Base-by-base conservation (phyloP, 1,140 invertebrate genomes). In the Meloidogyne hapla region DNA sequence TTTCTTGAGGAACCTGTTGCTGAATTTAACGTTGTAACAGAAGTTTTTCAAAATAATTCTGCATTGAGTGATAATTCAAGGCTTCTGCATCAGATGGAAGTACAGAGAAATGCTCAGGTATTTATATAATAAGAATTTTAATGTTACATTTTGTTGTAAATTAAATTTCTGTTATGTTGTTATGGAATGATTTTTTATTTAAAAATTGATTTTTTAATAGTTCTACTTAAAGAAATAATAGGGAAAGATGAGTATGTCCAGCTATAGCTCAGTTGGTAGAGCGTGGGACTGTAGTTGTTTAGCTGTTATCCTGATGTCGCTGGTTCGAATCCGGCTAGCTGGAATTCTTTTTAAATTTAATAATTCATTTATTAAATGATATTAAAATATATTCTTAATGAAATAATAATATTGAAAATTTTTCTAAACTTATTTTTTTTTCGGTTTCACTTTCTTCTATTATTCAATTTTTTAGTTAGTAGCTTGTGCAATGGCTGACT, bases 231-330 rank as follows among this genome's bases (percentile, higher is more conserved):
- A 4, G 9, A 21, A 25, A 33, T 67, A 38, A 68, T 68, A 45
- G 15, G 13, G 6, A 38, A 0, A 8, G 0, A n/a, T 0, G 0
- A 8, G 28, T 25, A 48, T 42, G 45, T 23, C 68, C 68, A 69
- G 68, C 68, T 69, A 56, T 81, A 81, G 80, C 80, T 81, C 79
- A 81, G 79, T 81, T 81, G 80, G 81, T 81, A 81, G 80, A 81
- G 80, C 77, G 81, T 79, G 83, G 78, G 81, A 83, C 80, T 81
- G 80, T 81, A 83, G 80, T 78, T 78, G 75, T 69, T n/a, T 23
- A 42, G 9, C 45, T 13, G 68, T 48, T 0, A 69, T 69, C 68
- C 68, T 69, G 25, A 33, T 42, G 68, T 69, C 68, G 68, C 45
- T 69, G 68, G 68, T 69, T 69, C 68, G 56, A 69, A 69, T 69